These are phyloP conservation scores for Latrodectus geometricus DNA, from an alignment of 1,140 invertebrate species.

Conservation along the genomic window DNA sequence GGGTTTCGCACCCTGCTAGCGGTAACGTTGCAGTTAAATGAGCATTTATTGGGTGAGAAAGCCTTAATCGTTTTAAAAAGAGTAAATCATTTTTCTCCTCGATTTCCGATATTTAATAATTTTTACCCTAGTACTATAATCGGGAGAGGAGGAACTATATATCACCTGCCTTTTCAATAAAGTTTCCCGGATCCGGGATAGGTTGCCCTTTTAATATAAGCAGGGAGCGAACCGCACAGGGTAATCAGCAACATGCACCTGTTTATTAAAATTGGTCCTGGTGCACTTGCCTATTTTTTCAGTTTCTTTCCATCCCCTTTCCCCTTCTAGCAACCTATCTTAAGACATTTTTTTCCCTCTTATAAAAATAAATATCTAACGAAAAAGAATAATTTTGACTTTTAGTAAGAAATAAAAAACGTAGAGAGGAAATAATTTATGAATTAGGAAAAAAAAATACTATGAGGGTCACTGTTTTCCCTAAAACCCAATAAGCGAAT, in stretches of 20 bases:
- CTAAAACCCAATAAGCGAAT: slow-evolving; percentile 56
- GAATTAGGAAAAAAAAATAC: neutral
- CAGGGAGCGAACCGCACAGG: slow-evolving; percentile 38
- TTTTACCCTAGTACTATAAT: slow-evolving; percentile 56
- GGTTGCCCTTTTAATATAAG: slow-evolving; percentile 36
- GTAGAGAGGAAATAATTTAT: slow-evolving; percentile 8
- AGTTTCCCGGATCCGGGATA: slow-evolving; percentile 9
- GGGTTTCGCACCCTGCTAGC: neutral
- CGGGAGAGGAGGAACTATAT: slow-evolving; percentile 20
- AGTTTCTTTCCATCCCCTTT: neutral
- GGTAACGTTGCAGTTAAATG: slow-evolving; percentile 41
- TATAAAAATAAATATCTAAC: neutral
- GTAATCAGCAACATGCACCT: slow-evolving; percentile 38
- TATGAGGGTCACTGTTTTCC: neutral
- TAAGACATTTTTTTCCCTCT: slow-evolving; percentile 12
- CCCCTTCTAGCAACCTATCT: slow-evolving; percentile 3
- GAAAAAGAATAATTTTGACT: neutral
- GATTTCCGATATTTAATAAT: slow-evolving; percentile 62
- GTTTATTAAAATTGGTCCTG: slow-evolving; percentile 58
- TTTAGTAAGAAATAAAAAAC: neutral
- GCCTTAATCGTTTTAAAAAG: slow-evolving; percentile 61
- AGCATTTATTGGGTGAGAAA: slow-evolving; percentile 54
- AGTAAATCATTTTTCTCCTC: slow-evolving; percentile 60
- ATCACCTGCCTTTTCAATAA: slow-evolving; percentile 57
- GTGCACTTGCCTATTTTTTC: neutral